A percentile compares a stretch with the other conserved stretches of the same genome.
Evolutionary conservation across 2,888 invertebrate species (phyloP).

Genomic region (Isoperla grammatica): DNA sequence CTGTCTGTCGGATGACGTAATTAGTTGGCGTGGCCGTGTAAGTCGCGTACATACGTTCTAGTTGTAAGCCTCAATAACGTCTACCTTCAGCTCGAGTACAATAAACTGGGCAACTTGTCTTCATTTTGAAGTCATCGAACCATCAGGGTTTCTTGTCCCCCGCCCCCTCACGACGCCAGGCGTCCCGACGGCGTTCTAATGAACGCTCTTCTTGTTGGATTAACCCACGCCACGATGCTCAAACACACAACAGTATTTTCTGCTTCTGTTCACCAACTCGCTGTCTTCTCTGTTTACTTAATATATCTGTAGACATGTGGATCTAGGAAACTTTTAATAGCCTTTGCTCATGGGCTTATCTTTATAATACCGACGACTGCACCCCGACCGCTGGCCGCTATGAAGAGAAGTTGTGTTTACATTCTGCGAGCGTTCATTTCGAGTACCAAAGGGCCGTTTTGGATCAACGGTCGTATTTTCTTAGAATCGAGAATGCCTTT

Average conservation of each 20-base stretch:
- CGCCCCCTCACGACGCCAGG: background rate
- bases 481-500: too few relatives aligned
- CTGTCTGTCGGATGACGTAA: too few relatives aligned
- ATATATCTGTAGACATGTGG: background rate
- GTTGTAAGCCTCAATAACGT: too few relatives aligned
- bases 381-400: too few relatives aligned
- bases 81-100: background rate
- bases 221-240: slow-evolving; percentile 11
- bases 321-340: slow-evolving; percentile 3
- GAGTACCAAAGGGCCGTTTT: too few relatives aligned
- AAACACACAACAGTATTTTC: slow-evolving; percentile 16
- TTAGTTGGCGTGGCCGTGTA: too few relatives aligned
- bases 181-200: slow-evolving; percentile 1
- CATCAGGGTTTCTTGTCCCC: background rate
- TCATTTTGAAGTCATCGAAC: slow-evolving; percentile 26
- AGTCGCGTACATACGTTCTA: too few relatives aligned
- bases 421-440: too few relatives aligned
- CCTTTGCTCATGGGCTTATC: background rate
- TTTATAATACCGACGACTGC: background rate
- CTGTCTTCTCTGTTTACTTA: background rate
- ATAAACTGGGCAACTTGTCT: slow-evolving; percentile 18
- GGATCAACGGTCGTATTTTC: too few relatives aligned
- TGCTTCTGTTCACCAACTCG: background rate
- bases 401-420: too few relatives aligned
- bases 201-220: slow-evolving; percentile 16